A percentile compares a stretch with the other conserved stretches of the same genome.
phyloP scores from a whole-genome alignment of 2,797 vertebrate genomes.

The Pangasius djambal region DNA sequence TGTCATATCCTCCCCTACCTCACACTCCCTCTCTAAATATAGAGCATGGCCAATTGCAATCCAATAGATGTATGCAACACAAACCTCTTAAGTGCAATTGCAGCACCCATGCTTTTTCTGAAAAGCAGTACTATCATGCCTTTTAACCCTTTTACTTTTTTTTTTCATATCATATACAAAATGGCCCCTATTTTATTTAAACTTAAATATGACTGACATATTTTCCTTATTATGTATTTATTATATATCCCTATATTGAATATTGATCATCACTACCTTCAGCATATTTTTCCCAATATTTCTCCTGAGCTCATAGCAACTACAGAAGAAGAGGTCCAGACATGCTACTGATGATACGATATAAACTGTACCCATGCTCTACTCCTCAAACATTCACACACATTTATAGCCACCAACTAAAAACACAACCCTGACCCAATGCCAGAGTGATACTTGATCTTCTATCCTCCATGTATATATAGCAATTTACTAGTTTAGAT shows the following conservation, averaged over 20 bases:
- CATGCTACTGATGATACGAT: conserved; percentile 22
- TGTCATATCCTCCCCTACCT: conserved; percentile 44
- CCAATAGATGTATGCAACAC: conserved; percentile 64
- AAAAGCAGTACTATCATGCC: background rate
- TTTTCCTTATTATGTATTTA: background rate
- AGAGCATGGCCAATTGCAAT: conserved; percentile 66
- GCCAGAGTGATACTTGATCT: conserved; percentile 14
- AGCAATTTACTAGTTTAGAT: conserved; percentile 18
- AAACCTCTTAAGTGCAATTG: conserved; percentile 58
- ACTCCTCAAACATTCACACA: conserved; percentile 22
- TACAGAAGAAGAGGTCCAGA: conserved; percentile 19
- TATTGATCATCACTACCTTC: background rate
- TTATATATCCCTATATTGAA: background rate
- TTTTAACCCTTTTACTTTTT: background rate
- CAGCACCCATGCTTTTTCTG: background rate
- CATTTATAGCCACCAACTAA: conserved; percentile 31
- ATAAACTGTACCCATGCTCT: conserved; percentile 37
- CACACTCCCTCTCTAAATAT: conserved; percentile 67
- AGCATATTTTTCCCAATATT: background rate
- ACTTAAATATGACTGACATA: background rate
- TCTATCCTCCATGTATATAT: conserved; percentile 8
- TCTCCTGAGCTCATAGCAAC: background rate
- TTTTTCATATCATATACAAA: background rate
- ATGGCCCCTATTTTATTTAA: background rate
- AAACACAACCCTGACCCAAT: conserved; percentile 38